Evolutionary conservation across 2,113 vertebrate genomes (phyloP).

Genomic region (Uria aalge): DNA sequence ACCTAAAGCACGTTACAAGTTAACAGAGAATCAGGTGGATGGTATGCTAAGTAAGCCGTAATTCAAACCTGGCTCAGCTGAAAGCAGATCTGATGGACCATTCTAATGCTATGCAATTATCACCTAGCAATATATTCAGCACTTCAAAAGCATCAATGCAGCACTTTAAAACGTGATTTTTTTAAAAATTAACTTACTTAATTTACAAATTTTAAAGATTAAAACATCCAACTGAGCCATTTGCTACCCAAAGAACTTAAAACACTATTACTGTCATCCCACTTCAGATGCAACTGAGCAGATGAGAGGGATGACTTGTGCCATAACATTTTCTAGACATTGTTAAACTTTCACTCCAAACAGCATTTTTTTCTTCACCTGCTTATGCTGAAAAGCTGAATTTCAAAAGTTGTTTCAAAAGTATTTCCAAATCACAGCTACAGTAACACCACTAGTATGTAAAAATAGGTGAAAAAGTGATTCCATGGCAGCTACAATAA

Average conservation of each 20-base stretch:
- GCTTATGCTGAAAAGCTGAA: background rate
- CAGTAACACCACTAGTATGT: background rate
- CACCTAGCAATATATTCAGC: background rate
- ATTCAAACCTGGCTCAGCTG: background rate
- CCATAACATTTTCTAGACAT: background rate
- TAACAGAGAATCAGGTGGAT: background rate
- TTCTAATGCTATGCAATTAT: background rate
- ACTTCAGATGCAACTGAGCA: background rate
- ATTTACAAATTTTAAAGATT: background rate
- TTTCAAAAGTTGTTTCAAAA: background rate
- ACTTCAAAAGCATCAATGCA: conserved; percentile 1
- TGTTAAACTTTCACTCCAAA: background rate
- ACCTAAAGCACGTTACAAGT: background rate
- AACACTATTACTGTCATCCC: background rate
- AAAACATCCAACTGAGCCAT: background rate
- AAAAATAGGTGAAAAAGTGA: background rate
- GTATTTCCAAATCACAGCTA: background rate
- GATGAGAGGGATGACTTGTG: background rate
- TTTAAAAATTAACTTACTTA: background rate
- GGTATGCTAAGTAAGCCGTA: background rate
- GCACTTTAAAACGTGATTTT: background rate
- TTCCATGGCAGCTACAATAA: background rate
- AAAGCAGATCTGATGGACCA: background rate
- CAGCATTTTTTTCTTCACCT: background rate
- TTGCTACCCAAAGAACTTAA: background rate